Evolutionary conservation across 2,888 invertebrate species (phyloP).

Genomic region (Trilocha varians): DNA sequence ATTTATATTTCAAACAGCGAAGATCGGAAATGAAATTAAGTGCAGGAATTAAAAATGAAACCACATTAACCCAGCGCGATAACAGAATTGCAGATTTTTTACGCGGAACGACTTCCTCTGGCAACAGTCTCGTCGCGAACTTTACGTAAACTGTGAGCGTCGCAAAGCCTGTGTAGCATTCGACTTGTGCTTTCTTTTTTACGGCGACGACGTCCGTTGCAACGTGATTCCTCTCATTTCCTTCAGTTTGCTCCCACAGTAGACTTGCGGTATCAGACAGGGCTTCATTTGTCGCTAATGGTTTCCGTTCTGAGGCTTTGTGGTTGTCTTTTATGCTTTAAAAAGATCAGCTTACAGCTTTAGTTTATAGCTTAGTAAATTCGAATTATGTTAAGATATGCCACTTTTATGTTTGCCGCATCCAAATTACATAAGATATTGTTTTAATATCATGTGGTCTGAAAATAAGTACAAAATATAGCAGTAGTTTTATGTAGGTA

Average conservation of each 20-base stretch:
- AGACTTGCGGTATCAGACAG: constrained; percentile 6
- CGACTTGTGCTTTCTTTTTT: constrained; percentile 7
- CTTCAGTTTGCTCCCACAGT: constrained; percentile 6
- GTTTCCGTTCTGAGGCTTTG: constrained; percentile 5
- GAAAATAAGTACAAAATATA: too few species aligned
- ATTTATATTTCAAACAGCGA: too few species aligned
- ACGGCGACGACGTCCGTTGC: constrained; percentile 8
- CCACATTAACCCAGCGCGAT: not conserved
- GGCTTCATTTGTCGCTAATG: constrained; percentile 5
- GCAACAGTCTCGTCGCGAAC: not conserved
- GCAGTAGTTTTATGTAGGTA: too few species aligned
- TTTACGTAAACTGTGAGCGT: not conserved
- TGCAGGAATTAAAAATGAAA: not conserved
- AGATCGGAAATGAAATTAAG: not conserved
- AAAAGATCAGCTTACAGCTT: not conserved
- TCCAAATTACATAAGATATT: too few species aligned
- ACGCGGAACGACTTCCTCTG: not conserved
- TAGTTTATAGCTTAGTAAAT: too few species aligned
- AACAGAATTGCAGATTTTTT: not conserved
- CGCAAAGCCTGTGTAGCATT: constrained; percentile 1
- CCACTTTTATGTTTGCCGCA: too few species aligned
- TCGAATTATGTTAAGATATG: too few species aligned
- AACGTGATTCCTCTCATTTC: constrained; percentile 8
- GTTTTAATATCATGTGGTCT: too few species aligned
- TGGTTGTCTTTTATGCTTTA: constrained; percentile 1